Conservation (phyloP, 2,888 invertebrate genomes). For the Volucella inflata region DNA sequence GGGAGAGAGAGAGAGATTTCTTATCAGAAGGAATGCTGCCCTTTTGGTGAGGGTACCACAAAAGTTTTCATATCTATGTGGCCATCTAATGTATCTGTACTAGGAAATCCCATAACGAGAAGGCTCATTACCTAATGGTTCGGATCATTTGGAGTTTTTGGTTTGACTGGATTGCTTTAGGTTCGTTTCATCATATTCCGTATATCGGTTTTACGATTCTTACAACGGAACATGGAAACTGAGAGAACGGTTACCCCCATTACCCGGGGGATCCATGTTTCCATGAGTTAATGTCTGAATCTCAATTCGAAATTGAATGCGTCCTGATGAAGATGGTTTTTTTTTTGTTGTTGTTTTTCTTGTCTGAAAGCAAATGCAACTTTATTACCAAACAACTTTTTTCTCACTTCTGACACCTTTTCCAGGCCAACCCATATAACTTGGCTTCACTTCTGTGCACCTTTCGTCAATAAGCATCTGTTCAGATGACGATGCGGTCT, state of each 20-base stretch:
- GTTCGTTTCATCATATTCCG: constrained; percentile 63
- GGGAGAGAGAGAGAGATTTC: constrained; percentile 38
- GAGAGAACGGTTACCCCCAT: neutral
- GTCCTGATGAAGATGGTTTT: too few relatives aligned
- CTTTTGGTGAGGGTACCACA: constrained; percentile 43
- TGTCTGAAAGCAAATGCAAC: neutral
- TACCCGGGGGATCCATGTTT: too few relatives aligned
- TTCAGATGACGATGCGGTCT: neutral
- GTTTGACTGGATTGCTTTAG: too few relatives aligned
- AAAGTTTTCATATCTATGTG: constrained; percentile 8
- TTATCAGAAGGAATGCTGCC: constrained; percentile 45
- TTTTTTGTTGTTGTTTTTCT: neutral
- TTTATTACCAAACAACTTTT: constrained; percentile 12
- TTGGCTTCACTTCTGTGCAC: neutral
- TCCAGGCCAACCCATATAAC: neutral
- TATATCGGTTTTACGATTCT: constrained; percentile 66
- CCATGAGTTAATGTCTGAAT: too few relatives aligned
- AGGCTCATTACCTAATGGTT: constrained; percentile 72
- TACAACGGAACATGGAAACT: constrained; percentile 31
- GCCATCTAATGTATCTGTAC: constrained; percentile 49
- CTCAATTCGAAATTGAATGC: too few relatives aligned
- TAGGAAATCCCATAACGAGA: constrained; percentile 65
- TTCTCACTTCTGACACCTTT: constrained; percentile 63
- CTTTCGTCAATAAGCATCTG: constrained; percentile 2
- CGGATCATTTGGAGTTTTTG: constrained; percentile 33